Base-by-base conservation (phyloP, 1,140 invertebrate genomes). In the Eriocheir sinensis region DNA sequence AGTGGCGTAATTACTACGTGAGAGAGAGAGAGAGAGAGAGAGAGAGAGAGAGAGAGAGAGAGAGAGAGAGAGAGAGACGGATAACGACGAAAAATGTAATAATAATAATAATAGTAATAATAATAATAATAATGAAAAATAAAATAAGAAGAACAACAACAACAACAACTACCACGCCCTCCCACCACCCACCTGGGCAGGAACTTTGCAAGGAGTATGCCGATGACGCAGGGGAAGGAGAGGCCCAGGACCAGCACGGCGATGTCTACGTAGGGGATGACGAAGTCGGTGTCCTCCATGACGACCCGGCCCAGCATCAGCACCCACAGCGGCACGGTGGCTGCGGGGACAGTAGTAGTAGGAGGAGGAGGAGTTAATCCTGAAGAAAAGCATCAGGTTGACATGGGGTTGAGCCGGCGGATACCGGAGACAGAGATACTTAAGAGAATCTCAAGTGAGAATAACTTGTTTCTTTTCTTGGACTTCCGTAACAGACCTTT, bases 251-350 rank as follows among this genome's bases (percentile, higher is more conserved):
- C 98, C 95, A 98, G 98, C 0, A 96, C 97, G 0, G 98, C 97
- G 88, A 99, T 99, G 38, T 98, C 98, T 0, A 95, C 92, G 96
- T 99, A 99, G 0, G 99, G 99, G 38, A 99, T 98, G 40, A 96
- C 97, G 6, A 99, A 97, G 85, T 98, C 97, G 0, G 97, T 98
- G 94, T 97, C 97, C 0, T 97, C 97, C 96, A 99, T 98, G 30
- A 99, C 98, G 36, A 98, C 97, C 95, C 97, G 97, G 32, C 95
- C 96, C 85, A 96, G 79, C 72, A 94, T 21, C 32, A 96, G 93
- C 40, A 96, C 89, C 96, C 96, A 96, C 32, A 95, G 40, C 0
- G 96, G 95, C 89, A 95, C 95, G 36, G 83, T 91, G 44, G 44
- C 85, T 89, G 92, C 41, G 53, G 36, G 80, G 34, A 44, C 12